Evolutionary conservation across 2,888 invertebrate species (phyloP).

Genomic region (Pachydiplax longipennis): DNA sequence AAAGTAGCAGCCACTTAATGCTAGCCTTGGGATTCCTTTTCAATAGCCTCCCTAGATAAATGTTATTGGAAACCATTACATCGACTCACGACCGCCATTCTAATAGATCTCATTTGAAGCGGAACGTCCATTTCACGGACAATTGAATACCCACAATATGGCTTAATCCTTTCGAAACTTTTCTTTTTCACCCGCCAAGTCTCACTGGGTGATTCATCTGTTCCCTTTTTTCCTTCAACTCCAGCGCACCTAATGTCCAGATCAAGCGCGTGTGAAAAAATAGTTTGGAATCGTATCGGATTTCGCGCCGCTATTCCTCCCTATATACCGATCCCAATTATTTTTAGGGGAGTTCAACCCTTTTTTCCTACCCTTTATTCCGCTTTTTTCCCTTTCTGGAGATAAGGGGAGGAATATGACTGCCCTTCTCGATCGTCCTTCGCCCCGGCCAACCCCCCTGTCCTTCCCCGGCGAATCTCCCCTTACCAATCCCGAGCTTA

Average conservation of each 20-base stretch:
- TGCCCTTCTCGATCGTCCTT: not conserved
- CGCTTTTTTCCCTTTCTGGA: constrained; percentile 3
- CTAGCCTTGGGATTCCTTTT: not conserved
- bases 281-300: not conserved
- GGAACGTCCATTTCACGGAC: not conserved
- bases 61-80: not conserved
- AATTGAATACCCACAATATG: not conserved
- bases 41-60: not conserved
- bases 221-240: not conserved
- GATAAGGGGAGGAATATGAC: constrained; percentile 30
- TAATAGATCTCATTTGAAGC: not conserved
- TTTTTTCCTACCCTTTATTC: not conserved
- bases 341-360: not conserved
- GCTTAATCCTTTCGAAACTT: not conserved
- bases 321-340: not conserved
- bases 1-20: not conserved
- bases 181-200: not conserved
- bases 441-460: not conserved
- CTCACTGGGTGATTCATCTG: not conserved
- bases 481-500: not conserved
- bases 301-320: not conserved
- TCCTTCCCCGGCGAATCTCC: not conserved
- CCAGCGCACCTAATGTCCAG: not conserved
- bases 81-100: not conserved
- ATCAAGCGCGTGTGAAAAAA: not conserved